These are phyloP conservation scores for Calephelis virginiensis DNA, from an alignment of 1,140 invertebrate genomes.

Conservation along the genomic window DNA sequence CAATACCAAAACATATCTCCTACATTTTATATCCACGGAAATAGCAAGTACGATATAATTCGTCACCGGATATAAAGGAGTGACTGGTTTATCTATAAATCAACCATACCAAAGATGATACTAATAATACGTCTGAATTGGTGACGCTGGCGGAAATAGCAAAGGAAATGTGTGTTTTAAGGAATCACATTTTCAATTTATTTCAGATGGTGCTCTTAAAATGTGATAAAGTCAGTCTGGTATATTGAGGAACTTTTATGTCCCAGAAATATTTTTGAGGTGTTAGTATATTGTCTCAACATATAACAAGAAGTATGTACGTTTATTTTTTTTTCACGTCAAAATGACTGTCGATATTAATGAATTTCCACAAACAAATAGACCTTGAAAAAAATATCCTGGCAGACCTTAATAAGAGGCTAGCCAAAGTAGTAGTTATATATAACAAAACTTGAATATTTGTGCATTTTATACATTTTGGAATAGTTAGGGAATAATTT, in stretches of 20 bases:
- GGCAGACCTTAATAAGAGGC: no score
- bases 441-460: no score
- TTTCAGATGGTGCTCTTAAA: conserved; percentile 2
- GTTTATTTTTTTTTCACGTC: no score
- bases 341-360: no score
- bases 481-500: no score
- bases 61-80: conserved; percentile 50
- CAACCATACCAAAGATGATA: conserved; percentile 14
- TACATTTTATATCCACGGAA: conserved; percentile 2
- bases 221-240: conserved; percentile 4
- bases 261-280: no score
- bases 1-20: background rate
- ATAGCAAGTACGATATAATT: conserved; percentile 40
- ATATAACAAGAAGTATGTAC: no score
- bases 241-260: background rate
- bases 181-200: conserved; percentile 16
- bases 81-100: conserved; percentile 30
- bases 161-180: conserved; percentile 24
- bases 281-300: no score
- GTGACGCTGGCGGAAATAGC: conserved; percentile 31
- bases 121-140: conserved; percentile 8
- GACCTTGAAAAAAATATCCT: no score
- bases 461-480: no score
- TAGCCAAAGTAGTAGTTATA: no score
- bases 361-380: no score